Evolutionary conservation across 2,113 vertebrate genomes (phyloP).

Genomic region (Capricornis sumatraensis): DNA sequence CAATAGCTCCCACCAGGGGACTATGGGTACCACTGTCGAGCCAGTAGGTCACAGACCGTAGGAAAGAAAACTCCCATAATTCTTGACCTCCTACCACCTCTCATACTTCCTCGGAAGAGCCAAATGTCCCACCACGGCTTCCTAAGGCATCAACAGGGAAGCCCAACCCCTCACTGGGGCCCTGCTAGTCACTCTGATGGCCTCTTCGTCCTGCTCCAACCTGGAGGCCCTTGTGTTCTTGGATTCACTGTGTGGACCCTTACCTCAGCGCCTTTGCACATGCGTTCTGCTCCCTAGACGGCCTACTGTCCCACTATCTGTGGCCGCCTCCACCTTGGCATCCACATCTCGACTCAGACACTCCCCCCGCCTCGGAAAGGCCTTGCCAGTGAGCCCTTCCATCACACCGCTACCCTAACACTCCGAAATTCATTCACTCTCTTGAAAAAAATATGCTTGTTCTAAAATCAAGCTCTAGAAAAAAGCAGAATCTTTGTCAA

Average conservation of each 20-base stretch:
- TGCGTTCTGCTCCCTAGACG: fast-evolving
- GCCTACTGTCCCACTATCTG: background rate
- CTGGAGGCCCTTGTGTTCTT: background rate
- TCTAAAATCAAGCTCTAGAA: background rate
- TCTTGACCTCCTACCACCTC: no score
- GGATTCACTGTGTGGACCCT: background rate
- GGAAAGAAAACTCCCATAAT: background rate
- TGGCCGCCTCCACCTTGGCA: background rate
- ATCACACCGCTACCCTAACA: background rate
- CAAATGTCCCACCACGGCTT: background rate
- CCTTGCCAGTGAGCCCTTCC: background rate
- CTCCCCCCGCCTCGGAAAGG: fast-evolving
- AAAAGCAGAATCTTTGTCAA: background rate
- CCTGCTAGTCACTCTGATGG: background rate
- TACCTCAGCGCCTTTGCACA: background rate
- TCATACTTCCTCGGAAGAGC: background rate
- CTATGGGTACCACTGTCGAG: background rate
- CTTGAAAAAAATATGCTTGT: background rate
- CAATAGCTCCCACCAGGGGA: background rate
- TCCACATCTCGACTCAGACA: background rate
- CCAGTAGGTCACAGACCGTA: fast-evolving
- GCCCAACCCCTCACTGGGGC: no score
- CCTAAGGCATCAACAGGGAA: background rate
- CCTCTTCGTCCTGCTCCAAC: no score
- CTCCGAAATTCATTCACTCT: background rate